These are phyloP conservation scores for Leptinotarsa haldemani DNA, from an alignment of 2,888 invertebrate genomes.

Conservation along the genomic window DNA sequence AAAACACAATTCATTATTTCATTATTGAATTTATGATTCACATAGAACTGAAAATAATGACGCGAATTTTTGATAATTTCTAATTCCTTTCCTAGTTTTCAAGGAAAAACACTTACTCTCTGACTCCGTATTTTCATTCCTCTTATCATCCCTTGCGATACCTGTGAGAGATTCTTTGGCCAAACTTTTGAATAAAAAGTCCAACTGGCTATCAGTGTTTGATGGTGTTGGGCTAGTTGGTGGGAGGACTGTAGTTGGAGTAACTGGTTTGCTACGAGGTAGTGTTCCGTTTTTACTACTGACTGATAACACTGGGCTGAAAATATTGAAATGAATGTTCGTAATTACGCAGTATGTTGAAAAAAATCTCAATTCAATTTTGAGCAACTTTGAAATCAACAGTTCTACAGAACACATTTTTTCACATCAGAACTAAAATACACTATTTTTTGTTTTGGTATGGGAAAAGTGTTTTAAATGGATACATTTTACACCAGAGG, in stretches of 20 bases:
- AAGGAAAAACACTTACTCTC: slow-evolving; percentile 56
- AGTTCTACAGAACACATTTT: too few species aligned
- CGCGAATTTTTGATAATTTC: too few species aligned
- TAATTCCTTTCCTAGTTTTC: too few species aligned
- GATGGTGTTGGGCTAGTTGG: slow-evolving; percentile 59
- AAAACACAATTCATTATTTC: slow-evolving; percentile 36
- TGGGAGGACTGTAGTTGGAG: slow-evolving; percentile 46
- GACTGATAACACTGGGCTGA: slow-evolving; percentile 65
- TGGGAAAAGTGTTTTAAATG: background rate
- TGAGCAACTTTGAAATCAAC: too few species aligned
- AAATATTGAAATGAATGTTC: slow-evolving; percentile 45
- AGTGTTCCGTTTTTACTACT: slow-evolving; percentile 64
- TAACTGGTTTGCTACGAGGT: slow-evolving; percentile 56
- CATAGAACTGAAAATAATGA: background rate
- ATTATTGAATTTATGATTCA: background rate
- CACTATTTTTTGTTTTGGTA: background rate
- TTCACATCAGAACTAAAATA: background rate
- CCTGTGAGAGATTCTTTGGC: slow-evolving; percentile 75
- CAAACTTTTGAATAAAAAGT: slow-evolving; percentile 81
- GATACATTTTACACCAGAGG: too few species aligned
- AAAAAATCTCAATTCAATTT: background rate
- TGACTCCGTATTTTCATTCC: slow-evolving; percentile 69
- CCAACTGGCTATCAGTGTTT: slow-evolving; percentile 70
- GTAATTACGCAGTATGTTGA: background rate
- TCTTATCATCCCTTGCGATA: slow-evolving; percentile 67